Conservation (phyloP, 2,113 vertebrate species). For the Cebus imitator region DNA sequence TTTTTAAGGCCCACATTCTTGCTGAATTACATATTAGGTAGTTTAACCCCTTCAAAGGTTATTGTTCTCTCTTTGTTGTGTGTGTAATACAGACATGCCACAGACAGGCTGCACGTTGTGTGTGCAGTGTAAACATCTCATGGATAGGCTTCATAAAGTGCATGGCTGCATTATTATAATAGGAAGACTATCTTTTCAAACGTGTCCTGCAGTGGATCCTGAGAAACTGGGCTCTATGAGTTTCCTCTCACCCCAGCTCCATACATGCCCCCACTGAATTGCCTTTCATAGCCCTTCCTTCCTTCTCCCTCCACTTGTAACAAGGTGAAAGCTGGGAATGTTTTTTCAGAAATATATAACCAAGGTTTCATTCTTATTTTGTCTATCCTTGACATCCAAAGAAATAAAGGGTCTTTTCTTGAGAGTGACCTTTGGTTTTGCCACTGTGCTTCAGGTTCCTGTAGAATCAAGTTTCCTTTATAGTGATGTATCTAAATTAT, state of each 20-base stretch:
- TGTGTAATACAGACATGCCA: not conserved
- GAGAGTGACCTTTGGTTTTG: not conserved
- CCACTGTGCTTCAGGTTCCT: not conserved
- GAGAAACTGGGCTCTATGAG: not conserved
- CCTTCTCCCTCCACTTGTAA: not conserved
- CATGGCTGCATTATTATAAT: not conserved
- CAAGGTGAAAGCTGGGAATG: not conserved
- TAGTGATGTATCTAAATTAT: not conserved
- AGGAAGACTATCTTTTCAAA: not conserved
- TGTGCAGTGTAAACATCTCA: not conserved
- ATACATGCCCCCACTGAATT: not conserved
- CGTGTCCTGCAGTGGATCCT: not conserved
- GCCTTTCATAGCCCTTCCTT: not conserved
- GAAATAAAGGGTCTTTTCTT: not conserved
- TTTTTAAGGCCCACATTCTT: not conserved
- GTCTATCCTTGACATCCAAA: not conserved
- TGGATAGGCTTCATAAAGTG: not conserved
- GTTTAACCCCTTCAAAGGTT: not conserved
- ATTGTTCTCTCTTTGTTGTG: not conserved
- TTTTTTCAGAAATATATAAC: not conserved
- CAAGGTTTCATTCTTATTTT: not conserved
- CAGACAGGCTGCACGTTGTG: not conserved
- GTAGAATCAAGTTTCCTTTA: not conserved
- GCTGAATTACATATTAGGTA: not conserved
- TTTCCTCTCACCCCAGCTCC: fast-evolving